Conservation (phyloP, 2,888 invertebrate genomes). For the Cybosia mesomella region DNA sequence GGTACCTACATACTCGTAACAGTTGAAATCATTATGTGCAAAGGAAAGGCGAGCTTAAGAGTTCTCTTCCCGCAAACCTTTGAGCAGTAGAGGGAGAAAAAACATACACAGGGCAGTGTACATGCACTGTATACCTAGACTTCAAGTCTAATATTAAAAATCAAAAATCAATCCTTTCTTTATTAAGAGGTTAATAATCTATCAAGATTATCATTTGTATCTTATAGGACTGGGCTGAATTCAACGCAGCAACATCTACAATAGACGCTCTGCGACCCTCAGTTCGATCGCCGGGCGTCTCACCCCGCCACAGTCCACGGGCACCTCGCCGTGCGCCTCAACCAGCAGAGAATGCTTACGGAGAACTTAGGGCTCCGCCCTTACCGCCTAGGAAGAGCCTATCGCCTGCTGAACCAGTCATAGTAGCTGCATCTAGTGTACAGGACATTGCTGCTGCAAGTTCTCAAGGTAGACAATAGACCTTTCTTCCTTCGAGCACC, state of each 20-base stretch:
- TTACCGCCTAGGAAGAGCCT: conserved; percentile 88
- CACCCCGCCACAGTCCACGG: conserved; percentile 84
- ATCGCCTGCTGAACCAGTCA: conserved; percentile 74
- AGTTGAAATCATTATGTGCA: no score
- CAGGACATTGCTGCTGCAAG: conserved; percentile 77
- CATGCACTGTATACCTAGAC: no score
- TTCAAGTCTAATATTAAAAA: no score
- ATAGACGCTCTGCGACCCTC: conserved; percentile 85
- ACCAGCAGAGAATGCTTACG: conserved; percentile 76
- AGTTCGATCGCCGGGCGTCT: conserved; percentile 86
- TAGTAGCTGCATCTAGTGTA: conserved; percentile 75
- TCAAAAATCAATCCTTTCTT: no score
- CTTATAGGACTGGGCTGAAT: conserved; percentile 87
- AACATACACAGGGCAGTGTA: no score
- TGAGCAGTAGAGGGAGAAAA: no score
- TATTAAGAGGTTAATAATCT: not conserved
- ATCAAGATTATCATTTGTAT: not conserved
- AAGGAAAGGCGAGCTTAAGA: no score
- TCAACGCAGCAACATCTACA: conserved; percentile 89
- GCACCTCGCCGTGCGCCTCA: conserved; percentile 66
- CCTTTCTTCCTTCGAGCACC: not conserved
- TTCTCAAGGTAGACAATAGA: conserved; percentile 53
- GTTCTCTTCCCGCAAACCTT: no score
- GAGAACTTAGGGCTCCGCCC: conserved; percentile 80
- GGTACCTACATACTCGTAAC: no score